phyloP scores from a whole-genome alignment of 2,113 vertebrate genomes.

The Pomatostomus ruficeps region DNA sequence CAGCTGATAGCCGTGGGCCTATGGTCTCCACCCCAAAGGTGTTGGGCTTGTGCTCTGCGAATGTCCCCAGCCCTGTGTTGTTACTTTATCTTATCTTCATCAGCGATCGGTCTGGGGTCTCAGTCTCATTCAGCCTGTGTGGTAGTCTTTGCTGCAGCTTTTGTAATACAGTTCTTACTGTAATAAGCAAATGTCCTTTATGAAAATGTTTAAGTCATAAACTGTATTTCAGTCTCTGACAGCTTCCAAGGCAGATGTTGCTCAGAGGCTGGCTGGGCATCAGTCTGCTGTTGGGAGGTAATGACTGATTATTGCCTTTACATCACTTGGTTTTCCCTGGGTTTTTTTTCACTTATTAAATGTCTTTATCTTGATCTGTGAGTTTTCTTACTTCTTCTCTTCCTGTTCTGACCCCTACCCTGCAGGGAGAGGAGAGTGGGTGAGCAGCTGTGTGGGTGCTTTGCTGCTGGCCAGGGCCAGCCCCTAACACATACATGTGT shows the following conservation, averaged over 20 bases:
- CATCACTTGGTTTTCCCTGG: background rate
- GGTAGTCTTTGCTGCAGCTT: no score
- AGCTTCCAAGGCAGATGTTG: background rate
- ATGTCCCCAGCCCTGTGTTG: no score
- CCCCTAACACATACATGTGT: background rate
- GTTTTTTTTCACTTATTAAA: background rate
- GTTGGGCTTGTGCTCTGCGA: no score
- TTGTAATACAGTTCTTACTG: no score
- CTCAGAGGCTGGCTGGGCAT: background rate
- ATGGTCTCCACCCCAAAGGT: no score
- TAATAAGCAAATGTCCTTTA: no score
- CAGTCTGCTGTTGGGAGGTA: background rate
- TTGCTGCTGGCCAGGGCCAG: background rate
- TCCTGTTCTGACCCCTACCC: background rate
- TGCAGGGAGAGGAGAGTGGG: background rate
- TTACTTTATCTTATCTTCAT: no score
- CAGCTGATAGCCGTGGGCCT: no score
- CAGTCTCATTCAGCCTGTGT: no score
- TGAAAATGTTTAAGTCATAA: no score
- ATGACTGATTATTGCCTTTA: background rate
- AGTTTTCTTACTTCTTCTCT: background rate
- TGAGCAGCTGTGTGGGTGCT: background rate
- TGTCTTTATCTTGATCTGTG: background rate
- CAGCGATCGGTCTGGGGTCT: no score
- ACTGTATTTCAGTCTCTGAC: no score